phyloP scores from a whole-genome alignment of 2,797 vertebrate species.

The Pipistrellus pygmaeus region DNA sequence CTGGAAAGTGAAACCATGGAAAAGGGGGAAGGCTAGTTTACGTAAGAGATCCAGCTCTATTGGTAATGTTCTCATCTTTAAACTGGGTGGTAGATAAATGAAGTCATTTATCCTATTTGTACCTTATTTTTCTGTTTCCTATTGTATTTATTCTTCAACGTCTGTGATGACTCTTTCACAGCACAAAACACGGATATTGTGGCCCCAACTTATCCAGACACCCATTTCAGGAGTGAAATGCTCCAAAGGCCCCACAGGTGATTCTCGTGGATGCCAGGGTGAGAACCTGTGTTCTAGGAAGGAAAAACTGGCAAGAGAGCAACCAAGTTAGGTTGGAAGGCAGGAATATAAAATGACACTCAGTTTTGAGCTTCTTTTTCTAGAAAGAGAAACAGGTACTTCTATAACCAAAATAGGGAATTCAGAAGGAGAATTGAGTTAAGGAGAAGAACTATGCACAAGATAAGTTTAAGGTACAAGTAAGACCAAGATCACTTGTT shows the following conservation, averaged over 20 bases:
- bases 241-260: not conserved
- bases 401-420: constrained; percentile 11
- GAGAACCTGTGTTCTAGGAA: not conserved
- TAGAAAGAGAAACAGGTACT: not conserved
- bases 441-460: not conserved
- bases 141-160: not conserved
- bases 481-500: not conserved
- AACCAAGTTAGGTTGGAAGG: not conserved
- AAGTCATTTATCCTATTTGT: not conserved
- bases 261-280: not conserved
- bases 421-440: not conserved
- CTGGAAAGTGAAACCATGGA: not conserved
- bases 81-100: not conserved
- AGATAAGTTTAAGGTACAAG: constrained; percentile 16
- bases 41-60: not conserved
- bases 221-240: not conserved
- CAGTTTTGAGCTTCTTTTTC: constrained; percentile 16
- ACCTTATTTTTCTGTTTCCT: constrained; percentile 4
- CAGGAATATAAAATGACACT: not conserved
- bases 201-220: not conserved
- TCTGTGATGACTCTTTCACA: not conserved
- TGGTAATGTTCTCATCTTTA: not conserved
- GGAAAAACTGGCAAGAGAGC: not conserved
- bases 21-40: not conserved
- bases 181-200: not conserved